phyloP scores from a whole-genome alignment of 2,797 vertebrate species.

The Passerculus sandwichensis region DNA sequence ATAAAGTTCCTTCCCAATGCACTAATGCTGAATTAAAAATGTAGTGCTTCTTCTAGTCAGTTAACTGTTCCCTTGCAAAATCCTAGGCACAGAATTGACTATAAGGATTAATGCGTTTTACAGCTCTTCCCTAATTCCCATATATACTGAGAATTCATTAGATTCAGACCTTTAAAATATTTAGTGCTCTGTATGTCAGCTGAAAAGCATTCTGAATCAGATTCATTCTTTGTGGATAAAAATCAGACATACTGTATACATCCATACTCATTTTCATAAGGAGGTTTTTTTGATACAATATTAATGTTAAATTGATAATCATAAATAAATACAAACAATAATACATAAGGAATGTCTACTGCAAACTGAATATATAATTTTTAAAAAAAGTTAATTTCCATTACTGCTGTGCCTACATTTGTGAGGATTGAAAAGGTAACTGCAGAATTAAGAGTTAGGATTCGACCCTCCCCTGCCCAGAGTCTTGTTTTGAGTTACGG shows the following conservation, averaged over 20 bases:
- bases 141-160: conserved; percentile 83
- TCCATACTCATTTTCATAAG: conserved; percentile 86
- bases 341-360: conserved; percentile 98
- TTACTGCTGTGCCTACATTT: conserved; percentile 85
- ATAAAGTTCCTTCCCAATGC: conserved; percentile 84
- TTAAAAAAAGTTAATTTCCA: conserved; percentile 87
- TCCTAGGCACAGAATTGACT: conserved; percentile 93
- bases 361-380: conserved; percentile 90
- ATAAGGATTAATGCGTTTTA: conserved; percentile 86
- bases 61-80: conserved; percentile 88
- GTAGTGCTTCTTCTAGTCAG: conserved; percentile 88
- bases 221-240: conserved; percentile 89
- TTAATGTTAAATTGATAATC: conserved; percentile 90
- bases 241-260: conserved; percentile 91
- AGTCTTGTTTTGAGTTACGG: conserved; percentile 64
- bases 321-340: conserved; percentile 98
- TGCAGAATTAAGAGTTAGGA: conserved; percentile 81
- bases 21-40: conserved; percentile 83
- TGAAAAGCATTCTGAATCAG: conserved; percentile 90
- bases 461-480: conserved; percentile 70
- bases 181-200: conserved; percentile 95
- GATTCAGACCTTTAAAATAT: conserved; percentile 89
- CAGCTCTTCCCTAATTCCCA: conserved; percentile 82
- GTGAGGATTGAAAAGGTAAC: conserved; percentile 84
- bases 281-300: conserved; percentile 84